Evolutionary conservation across 2,113 vertebrate genomes (phyloP), one percentile per base, ranked within the genome.

Genomic region (Sigmodon hispidus): DNA sequence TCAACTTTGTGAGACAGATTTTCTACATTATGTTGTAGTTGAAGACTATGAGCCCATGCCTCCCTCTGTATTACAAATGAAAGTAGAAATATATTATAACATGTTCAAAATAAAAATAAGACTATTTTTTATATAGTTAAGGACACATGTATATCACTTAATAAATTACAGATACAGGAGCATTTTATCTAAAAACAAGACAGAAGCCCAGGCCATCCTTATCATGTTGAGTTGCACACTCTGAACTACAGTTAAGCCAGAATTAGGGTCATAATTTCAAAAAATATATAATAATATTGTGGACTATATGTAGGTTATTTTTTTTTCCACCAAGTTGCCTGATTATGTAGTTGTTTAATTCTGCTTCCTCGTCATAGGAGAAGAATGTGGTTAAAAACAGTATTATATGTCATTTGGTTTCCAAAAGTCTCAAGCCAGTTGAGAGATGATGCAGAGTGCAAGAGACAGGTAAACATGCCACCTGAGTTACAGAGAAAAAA

Each of bases 171-270:
- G 19, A 59, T 6, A 76, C 11, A 26, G 7, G 5, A 75, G 2
- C 19, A 29, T 31, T 87, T 86, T 13, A 52, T 22, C 34, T 48
- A 80, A 94, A 94, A 96, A 88, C 34, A 93, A 83, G 96, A 91
- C 61, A 87, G 86, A 91, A 89, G 17, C 48, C 13, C 48, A 48
- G 90, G 70, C 9, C 69, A 84, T 55, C 40, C 15, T 77, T 57
- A 90, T 65, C 67, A 7, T 55, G 40, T 63, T 2, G 36, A 89
- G 10, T 31, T 87, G 69, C 8, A 83, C 73, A 77, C n/a, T 91
- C 61, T 48, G 4, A 81, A 43, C 17, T 15, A 89, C 13, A 84
- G 73, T 84, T 84, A 48, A 79, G 77, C 87, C 13, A 89, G 63
- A 94, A 94, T 87, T 87, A 40, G 48, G 75, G 69, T 84, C 43